Evolutionary conservation across 2,888 invertebrate genomes (phyloP).

Genomic region (Drosophila colorata): DNA sequence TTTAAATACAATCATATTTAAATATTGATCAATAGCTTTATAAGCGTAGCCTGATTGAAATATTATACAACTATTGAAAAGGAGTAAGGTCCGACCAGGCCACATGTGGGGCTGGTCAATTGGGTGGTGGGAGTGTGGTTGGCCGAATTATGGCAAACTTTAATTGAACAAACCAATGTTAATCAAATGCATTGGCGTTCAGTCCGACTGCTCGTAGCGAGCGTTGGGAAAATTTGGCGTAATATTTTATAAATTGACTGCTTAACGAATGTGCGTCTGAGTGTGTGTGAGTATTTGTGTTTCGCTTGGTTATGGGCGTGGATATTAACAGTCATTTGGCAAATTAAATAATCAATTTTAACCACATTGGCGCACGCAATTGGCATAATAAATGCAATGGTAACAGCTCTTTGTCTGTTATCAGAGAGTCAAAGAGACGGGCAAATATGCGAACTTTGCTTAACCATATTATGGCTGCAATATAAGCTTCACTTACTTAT

Average conservation of each 20-base stretch:
- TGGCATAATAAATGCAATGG: constrained; percentile 65
- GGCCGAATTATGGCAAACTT: constrained; percentile 62
- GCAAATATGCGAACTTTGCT: constrained; percentile 6
- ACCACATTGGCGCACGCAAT: constrained; percentile 62
- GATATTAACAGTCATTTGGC: constrained; percentile 64
- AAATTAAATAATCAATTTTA: constrained; percentile 73
- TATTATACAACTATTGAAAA: neutral
- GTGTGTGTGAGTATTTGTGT: constrained; percentile 3
- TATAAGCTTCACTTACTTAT: constrained; percentile 28
- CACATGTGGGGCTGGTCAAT: constrained; percentile 11
- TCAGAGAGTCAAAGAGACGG: constrained; percentile 12
- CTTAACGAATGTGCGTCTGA: constrained; percentile 23
- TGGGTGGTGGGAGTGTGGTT: constrained; percentile 45
- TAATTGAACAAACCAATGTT: constrained; percentile 71
- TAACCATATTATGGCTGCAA: constrained; percentile 15
- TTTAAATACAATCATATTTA: neutral
- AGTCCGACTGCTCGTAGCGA: constrained; percentile 8
- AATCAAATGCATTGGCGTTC: constrained; percentile 57
- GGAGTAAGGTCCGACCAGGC: neutral
- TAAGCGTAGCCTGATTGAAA: constrained; percentile 1
- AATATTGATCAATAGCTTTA: neutral
- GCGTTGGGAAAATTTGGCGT: constrained; percentile 17
- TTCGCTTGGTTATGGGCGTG: constrained; percentile 6
- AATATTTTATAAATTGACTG: constrained; percentile 64
- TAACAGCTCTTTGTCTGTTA: no score